A percentile compares a stretch with the other conserved stretches of the same genome.
phyloP scores from a whole-genome alignment of 2,888 invertebrate species.

The Tiliacea aurago region DNA sequence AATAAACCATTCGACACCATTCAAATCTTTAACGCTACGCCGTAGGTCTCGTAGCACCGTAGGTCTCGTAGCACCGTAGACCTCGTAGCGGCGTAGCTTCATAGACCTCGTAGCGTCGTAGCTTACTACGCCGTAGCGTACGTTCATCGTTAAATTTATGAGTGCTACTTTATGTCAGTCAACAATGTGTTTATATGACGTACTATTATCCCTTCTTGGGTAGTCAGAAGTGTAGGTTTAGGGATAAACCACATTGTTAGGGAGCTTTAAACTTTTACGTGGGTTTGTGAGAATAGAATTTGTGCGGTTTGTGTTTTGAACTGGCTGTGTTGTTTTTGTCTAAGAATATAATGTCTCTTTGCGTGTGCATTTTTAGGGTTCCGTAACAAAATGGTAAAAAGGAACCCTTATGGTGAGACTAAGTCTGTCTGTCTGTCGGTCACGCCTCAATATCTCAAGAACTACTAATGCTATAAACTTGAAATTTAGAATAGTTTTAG shows the following conservation, averaged over 20 bases:
- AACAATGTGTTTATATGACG: constrained; percentile 59
- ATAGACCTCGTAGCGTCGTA: constrained; percentile 38
- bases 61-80: constrained; percentile 27
- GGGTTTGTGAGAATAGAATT: constrained; percentile 10
- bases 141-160: constrained; percentile 55
- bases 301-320: constrained; percentile 7
- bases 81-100: constrained; percentile 17
- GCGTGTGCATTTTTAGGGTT: not conserved
- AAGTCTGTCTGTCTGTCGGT: too few species aligned
- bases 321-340: not conserved
- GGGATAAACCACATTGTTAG: constrained; percentile 43
- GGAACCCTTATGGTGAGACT: too few species aligned
- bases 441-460: too few species aligned
- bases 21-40: constrained; percentile 32
- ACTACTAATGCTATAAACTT: too few species aligned
- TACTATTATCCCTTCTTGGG: constrained; percentile 54
- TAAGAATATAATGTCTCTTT: not conserved
- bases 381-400: too few species aligned
- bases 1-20: not conserved
- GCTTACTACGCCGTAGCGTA: constrained; percentile 45
- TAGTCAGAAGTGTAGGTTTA: constrained; percentile 20
- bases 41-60: constrained; percentile 25
- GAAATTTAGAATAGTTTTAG: too few species aligned
- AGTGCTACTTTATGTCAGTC: constrained; percentile 41
- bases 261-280: constrained; percentile 36